Percentiles rank a stretch among this genome's conserved stretches.
These are phyloP conservation scores for Sinocyclocheilus anophthalmus DNA, from an alignment of 2,113 vertebrate species.

Conservation along the genomic window DNA sequence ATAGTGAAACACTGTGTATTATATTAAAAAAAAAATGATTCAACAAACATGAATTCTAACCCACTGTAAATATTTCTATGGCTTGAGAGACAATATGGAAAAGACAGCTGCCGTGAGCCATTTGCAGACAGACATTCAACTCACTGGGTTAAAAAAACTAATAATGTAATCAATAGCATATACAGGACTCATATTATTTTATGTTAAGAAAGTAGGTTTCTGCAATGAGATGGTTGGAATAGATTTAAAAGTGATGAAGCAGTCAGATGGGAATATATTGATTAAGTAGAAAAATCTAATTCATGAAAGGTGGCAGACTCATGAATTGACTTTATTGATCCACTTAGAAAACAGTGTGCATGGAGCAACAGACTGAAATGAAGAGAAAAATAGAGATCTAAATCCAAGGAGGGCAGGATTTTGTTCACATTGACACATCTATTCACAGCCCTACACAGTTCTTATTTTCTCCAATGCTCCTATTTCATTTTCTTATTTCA, in stretches of 20 bases:
- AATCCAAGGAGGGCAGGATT: conserved; percentile 40
- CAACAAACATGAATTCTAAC: not conserved
- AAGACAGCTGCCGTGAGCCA: not conserved
- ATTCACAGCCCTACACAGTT: not conserved
- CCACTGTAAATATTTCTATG: conserved; percentile 10
- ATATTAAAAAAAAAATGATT: too few relatives aligned
- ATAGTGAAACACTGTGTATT: too few relatives aligned
- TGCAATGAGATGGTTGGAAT: conserved; percentile 25
- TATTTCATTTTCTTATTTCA: conserved; percentile 22
- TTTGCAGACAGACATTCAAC: conserved; percentile 35
- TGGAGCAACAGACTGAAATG: conserved; percentile 59
- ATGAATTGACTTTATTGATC: conserved; percentile 75
- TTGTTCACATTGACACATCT: conserved; percentile 8
- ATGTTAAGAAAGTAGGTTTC: conserved; percentile 12
- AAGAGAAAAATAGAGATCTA: conserved; percentile 55
- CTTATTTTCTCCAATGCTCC: not conserved
- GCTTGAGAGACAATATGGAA: not conserved
- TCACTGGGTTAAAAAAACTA: conserved; percentile 48
- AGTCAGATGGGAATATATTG: conserved; percentile 66
- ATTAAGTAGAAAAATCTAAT: conserved; percentile 59
- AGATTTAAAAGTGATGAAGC: conserved; percentile 51
- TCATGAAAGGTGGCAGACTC: conserved; percentile 68
- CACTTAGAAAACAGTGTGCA: conserved; percentile 68
- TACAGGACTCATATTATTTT: conserved; percentile 35
- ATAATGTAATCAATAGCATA: conserved; percentile 51